Percentiles rank a stretch among this genome's conserved stretches.
Conservation (phyloP, 64 coral and sea anemone genomes). For the Stichodactyla mertensii region DNA sequence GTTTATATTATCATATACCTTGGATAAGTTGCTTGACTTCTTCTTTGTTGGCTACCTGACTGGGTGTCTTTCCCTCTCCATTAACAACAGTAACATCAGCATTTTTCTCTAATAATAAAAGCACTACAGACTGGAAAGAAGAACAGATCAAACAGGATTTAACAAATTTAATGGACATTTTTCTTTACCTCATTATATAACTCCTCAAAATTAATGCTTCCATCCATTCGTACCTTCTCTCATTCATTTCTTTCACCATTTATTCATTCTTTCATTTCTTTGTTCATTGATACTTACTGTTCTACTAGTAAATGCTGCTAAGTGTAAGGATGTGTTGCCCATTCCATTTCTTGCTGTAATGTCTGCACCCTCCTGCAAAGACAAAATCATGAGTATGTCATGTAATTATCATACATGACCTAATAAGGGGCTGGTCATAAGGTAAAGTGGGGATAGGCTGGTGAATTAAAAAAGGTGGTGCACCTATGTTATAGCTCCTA, state of each 20-base stretch:
- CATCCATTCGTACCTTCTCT: too few species aligned
- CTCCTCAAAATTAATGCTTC: too few species aligned
- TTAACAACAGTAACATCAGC: conserved; percentile 78
- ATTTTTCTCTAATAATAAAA: conserved; percentile 63
- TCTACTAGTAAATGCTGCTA: conserved; percentile 77
- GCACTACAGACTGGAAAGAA: conserved; percentile 62
- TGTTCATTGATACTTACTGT: conserved; percentile 43
- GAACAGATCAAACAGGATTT: background rate
- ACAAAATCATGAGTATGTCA: background rate
- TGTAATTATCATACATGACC: background rate
- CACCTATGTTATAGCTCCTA: too few species aligned
- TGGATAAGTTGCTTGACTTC: conserved; percentile 76
- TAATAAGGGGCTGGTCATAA: too few species aligned
- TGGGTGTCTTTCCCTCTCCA: conserved; percentile 75
- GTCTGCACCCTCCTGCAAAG: conserved; percentile 57
- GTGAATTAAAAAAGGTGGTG: too few species aligned
- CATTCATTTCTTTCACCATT: too few species aligned
- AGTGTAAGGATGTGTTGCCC: conserved; percentile 82
- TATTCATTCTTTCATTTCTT: too few species aligned
- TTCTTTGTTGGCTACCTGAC: conserved; percentile 74
- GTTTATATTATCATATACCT: conserved; percentile 38
- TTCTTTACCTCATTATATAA: background rate
- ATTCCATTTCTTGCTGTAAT: conserved; percentile 83
- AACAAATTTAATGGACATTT: background rate
- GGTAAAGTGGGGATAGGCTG: too few species aligned